Conservation (phyloP, 2,113 vertebrate species). For the Hiodon tergisus region DNA sequence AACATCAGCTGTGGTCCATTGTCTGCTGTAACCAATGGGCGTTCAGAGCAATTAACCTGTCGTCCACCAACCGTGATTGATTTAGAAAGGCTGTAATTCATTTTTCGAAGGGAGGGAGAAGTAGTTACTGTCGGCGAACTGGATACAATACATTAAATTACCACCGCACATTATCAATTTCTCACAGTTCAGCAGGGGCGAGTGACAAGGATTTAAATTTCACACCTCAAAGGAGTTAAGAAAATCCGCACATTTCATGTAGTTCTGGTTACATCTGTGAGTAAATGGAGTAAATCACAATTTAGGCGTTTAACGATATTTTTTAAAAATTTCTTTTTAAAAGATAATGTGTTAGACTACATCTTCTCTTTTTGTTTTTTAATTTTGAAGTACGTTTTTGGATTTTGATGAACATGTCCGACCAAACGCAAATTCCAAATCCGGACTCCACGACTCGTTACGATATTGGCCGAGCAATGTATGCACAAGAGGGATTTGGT, state of each 20-base stretch:
- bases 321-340: not conserved
- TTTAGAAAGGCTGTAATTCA: no score
- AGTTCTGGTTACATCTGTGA: no score
- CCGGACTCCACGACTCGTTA: not conserved
- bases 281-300: no score
- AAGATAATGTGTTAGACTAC: not conserved
- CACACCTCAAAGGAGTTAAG: no score
- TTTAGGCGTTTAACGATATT: not conserved
- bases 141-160: not conserved
- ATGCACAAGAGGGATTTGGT: conserved; percentile 25
- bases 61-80: no score
- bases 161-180: no score
- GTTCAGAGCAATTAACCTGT: conserved; percentile 32
- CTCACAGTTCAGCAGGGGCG: no score
- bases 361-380: no score
- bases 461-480: not conserved
- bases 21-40: conserved; percentile 40
- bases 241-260: no score
- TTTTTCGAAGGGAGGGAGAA: not conserved
- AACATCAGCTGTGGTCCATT: conserved; percentile 23
- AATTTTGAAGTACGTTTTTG: not conserved
- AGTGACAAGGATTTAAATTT: no score
- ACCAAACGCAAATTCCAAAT: not conserved
- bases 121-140: not conserved
- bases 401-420: conserved; percentile 1